A percentile compares a stretch with the other conserved stretches of the same genome.
Conservation (phyloP, 1,140 invertebrate genomes). For the Riptortus pedestris region DNA sequence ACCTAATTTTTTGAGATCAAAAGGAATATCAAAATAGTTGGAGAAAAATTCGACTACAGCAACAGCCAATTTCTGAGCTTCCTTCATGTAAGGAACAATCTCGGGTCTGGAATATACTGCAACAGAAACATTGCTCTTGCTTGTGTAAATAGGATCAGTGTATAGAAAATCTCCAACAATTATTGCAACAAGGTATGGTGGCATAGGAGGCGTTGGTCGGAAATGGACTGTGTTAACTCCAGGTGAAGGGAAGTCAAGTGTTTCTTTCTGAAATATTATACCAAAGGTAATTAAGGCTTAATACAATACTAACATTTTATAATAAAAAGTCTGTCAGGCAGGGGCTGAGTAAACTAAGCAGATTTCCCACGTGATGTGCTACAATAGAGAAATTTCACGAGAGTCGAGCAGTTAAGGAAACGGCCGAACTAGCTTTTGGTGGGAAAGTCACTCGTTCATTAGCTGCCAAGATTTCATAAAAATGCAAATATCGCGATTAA, state of each 20-base stretch:
- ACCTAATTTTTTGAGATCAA: slow-evolving; percentile 76
- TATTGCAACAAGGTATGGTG: slow-evolving; percentile 79
- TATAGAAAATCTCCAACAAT: slow-evolving; percentile 74
- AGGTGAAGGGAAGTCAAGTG: slow-evolving; percentile 34
- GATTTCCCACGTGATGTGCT: too few species aligned
- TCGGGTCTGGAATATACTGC: slow-evolving; percentile 59
- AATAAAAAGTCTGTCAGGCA: too few species aligned
- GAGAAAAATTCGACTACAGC: slow-evolving; percentile 74
- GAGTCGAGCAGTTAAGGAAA: too few species aligned
- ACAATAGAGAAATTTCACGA: too few species aligned
- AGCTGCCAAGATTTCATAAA: too few species aligned
- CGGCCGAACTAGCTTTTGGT: too few species aligned
- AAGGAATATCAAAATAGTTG: slow-evolving; percentile 69
- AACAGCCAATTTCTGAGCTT: slow-evolving; percentile 63
- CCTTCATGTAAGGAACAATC: slow-evolving; percentile 62
- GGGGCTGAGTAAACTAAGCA: too few species aligned
- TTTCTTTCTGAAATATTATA: slow-evolving; percentile 21
- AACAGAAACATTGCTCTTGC: slow-evolving; percentile 46
- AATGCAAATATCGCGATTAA: too few species aligned
- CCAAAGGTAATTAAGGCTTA: too few species aligned
- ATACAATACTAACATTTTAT: too few species aligned
- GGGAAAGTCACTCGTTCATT: too few species aligned
- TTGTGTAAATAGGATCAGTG: slow-evolving; percentile 38
- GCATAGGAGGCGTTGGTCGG: slow-evolving; percentile 71
- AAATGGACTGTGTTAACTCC: slow-evolving; percentile 50